phyloP scores from a whole-genome alignment of 2,113 vertebrate species.

The Bos taurus region ARS-UCD2.0 NC_037357.1:51346501-51347000 shows the following conservation, averaged over 20 bases:
- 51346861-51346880: background rate
- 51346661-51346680: background rate
- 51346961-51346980: slow-evolving; percentile 56
- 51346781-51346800: background rate
- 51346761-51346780: background rate
- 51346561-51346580: background rate
- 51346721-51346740: background rate
- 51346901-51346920: slow-evolving; percentile 48
- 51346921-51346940: slow-evolving; percentile 44
- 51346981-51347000: slow-evolving; percentile 64
- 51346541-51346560: background rate
- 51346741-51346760: background rate
- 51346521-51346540: slow-evolving; percentile 30
- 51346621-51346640: background rate
- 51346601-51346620: background rate
- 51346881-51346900: background rate
- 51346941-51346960: slow-evolving; percentile 70
- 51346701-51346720: background rate
- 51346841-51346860: background rate
- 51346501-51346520: slow-evolving; percentile 97
- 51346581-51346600: background rate
- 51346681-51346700: background rate
- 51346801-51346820: background rate
- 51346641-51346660: background rate
- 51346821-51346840: background rate